Evolutionary conservation across 2,888 invertebrate species (phyloP), one percentile per base, ranked within the genome.

Genomic region (Microplitis deprimator): DNA sequence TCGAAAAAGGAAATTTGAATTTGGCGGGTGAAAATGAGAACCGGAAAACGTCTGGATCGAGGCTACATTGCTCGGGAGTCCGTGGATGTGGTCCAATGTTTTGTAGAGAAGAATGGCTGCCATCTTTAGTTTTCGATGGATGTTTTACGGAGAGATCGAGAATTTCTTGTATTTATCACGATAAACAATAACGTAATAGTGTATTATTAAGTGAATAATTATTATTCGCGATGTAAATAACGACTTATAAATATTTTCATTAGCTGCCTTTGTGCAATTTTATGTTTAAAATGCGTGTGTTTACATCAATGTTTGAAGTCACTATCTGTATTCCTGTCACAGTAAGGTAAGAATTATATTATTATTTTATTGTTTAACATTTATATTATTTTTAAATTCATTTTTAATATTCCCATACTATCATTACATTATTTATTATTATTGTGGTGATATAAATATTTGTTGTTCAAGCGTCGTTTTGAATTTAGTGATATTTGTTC

Each of bases 21-120:
- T 77, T 84, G 70, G 83, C 86, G 85, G 81, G 78, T n/a, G 10
- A 77, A 77, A 50, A 50, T 29, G 76, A 84, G 83, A 84, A 86
- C 86, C 86, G 87, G 85, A 86, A 86, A 84, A 80, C 73, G 81
- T 81, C 86, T 86, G 88, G 88, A 84, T 86, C 83, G 89, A 89
- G 90, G 87, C 88, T 89, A 82, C 83, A 83, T 85, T 83, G 85
- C 85, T 85, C 81, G 82, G 84, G 85, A 87, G 87, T 89, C 89
- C 88, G 89, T 89, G 89, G 88, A 89, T 86, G 90, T 90, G 89
- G 86, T 88, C 90, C 90, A 94, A 94, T 94, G 94, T 94, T 94
- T 94, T 94, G 93, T 92, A 93, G 93, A 93, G 93, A 93, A 93
- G 92, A 94, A 94, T 94, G 94, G 94, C 94, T 94, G 94, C 94